phyloP scores from a whole-genome alignment of 2,797 vertebrate genomes.

The Xenops minutus region DNA sequence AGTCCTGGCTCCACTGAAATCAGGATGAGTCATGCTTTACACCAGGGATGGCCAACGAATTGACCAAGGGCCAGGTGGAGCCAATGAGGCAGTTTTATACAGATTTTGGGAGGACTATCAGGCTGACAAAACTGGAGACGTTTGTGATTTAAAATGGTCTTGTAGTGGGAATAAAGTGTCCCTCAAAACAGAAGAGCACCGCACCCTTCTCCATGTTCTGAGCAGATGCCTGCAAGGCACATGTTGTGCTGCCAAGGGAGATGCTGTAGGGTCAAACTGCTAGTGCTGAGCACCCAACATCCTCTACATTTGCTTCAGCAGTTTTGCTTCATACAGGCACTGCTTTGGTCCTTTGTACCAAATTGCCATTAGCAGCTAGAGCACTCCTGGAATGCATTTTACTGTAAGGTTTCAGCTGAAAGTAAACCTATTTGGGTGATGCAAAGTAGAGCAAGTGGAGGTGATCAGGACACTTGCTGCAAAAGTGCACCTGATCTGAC shows the following conservation, averaged over 20 bases:
- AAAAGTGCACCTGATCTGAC: not conserved
- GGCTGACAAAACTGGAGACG: not conserved
- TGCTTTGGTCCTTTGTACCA: not conserved
- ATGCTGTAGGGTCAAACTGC: not conserved
- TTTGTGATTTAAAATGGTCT: not conserved
- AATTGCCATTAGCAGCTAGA: not conserved
- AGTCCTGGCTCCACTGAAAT: not conserved
- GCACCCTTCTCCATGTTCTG: not conserved
- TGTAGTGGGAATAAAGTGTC: not conserved
- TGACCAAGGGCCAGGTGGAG: not conserved
- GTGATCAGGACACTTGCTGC: not conserved
- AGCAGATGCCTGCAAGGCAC: not conserved
- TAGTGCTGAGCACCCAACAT: not conserved
- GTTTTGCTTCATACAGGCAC: not conserved
- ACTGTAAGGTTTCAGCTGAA: not conserved
- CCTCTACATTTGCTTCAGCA: not conserved
- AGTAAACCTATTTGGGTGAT: not conserved
- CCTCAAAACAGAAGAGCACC: not conserved
- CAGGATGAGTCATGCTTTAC: not conserved
- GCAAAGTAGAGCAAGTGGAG: not conserved
- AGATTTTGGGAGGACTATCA: not conserved
- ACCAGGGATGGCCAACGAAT: not conserved
- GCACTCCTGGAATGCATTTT: not conserved
- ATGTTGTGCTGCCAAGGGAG: fast-evolving
- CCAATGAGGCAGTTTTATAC: not conserved